Evolutionary conservation across 2,888 invertebrate genomes (phyloP), one percentile per base, ranked within the genome.

Genomic region (Julus scanicus): DNA sequence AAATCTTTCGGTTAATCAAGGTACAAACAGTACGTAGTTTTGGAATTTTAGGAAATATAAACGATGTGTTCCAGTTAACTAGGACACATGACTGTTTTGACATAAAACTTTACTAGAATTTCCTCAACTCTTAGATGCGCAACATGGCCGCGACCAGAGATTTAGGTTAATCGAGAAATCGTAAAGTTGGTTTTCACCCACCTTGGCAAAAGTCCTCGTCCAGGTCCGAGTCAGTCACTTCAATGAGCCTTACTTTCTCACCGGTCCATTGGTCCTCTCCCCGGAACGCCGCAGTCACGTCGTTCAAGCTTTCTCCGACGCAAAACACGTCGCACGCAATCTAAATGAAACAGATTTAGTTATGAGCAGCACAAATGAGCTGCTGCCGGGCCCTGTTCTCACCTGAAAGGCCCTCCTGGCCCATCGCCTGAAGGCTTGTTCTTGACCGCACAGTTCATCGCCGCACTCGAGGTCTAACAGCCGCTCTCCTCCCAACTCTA

Each of bases 351-450:
- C 17, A 40, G 44, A n/a, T 37, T 17, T 44, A 37, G 37, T 37
- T 11, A 17, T 5, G 8, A 49, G 13, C 49, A 49, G 6, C 49
- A 49, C 11, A 40, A 11, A 85, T 29, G 15, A 40, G 44, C 2
- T n/a, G 44, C 29, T 39, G 29, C 9, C 85, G 85, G 11, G 29
- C 40, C 11, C 80, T 80, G 11, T 11, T 80, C 93, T 93, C 92
- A 97, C 97, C 92, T 95, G 95, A 91, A 97, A 98, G 1, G 96
- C 96, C 91, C 96, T 95, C 0, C 95, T 95, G 49, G 97, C 97
- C 97, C 97, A 98, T 92, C 96, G 96, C 90, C 96, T 94, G 90
- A 92, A 92, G 4, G 91, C 90, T 88, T 92, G 91, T 86, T 92
- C 92, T 88, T 92, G 92, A 0, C 92, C 92, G 89, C 92, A 91